A percentile compares a stretch with the other conserved stretches of the same genome.
Conservation (phyloP, 1,140 invertebrate species). For the Brachionus rubens region DNA sequence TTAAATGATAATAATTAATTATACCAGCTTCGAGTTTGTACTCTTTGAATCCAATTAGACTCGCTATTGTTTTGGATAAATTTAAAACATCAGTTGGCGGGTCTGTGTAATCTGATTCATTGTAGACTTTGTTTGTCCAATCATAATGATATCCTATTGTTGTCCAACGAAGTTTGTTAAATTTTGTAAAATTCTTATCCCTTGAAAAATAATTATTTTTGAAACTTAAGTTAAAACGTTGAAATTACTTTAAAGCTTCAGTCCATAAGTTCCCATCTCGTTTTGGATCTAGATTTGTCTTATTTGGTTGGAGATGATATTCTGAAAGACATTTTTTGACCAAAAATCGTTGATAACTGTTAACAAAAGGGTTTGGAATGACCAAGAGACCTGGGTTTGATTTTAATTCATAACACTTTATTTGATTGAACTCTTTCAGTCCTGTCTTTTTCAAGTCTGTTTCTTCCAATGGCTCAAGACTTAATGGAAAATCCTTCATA, state of each 20-base stretch:
- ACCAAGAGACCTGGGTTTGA: slow-evolving; percentile 68
- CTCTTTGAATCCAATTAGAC: slow-evolving; percentile 65
- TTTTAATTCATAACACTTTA: slow-evolving; percentile 13
- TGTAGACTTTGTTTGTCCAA: slow-evolving; percentile 77
- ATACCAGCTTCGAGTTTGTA: slow-evolving; percentile 84
- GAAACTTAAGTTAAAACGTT: background rate
- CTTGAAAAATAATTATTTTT: background rate
- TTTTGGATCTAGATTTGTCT: slow-evolving; percentile 69
- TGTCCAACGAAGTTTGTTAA: slow-evolving; percentile 76
- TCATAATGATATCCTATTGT: slow-evolving; percentile 91
- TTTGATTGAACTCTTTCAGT: background rate
- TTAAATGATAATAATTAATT: slow-evolving; percentile 86
- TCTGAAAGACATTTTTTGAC: slow-evolving; percentile 72
- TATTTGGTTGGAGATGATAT: slow-evolving; percentile 73
- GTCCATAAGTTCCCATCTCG: background rate
- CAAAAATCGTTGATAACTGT: slow-evolving; percentile 75
- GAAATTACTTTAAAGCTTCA: background rate
- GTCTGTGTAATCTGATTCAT: slow-evolving; percentile 23
- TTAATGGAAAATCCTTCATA: background rate
- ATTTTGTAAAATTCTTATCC: slow-evolving; percentile 50
- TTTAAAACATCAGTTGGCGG: background rate
- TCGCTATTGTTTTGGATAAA: slow-evolving; percentile 61
- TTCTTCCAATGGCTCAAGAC: background rate
- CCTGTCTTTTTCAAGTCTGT: background rate
- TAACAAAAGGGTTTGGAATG: slow-evolving; percentile 78